These are phyloP conservation scores for Aldabrachelys gigantea DNA, from an alignment of 2,113 vertebrate genomes.

Conservation along the genomic window DNA sequence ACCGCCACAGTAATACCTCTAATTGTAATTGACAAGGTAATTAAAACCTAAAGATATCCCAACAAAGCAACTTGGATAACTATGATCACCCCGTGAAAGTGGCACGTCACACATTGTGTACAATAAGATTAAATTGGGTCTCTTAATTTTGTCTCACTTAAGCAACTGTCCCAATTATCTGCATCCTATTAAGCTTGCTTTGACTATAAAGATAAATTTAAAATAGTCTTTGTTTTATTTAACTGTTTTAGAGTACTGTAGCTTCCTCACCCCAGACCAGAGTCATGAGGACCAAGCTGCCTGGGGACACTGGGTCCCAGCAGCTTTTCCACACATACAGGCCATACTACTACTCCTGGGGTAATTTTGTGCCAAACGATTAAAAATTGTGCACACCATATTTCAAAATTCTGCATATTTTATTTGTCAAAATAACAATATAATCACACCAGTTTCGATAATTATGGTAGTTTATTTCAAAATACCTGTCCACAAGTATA, in stretches of 20 bases:
- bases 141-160: slow-evolving; percentile 34
- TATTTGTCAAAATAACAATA: too few species aligned
- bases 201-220: slow-evolving; percentile 49
- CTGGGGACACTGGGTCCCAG: not conserved
- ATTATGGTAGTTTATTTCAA: too few species aligned
- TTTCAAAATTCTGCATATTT: too few species aligned
- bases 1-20: slow-evolving; percentile 44
- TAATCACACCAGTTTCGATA: too few species aligned
- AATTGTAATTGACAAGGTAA: slow-evolving; percentile 68
- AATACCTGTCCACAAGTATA: too few species aligned
- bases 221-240: slow-evolving; percentile 34
- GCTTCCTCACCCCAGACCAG: not conserved
- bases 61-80: slow-evolving; percentile 25
- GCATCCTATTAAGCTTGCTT: slow-evolving; percentile 46
- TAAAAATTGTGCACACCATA: too few species aligned
- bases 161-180: slow-evolving; percentile 48
- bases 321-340: not conserved
- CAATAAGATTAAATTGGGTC: slow-evolving; percentile 50
- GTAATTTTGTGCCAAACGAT: not conserved
- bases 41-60: slow-evolving; percentile 50
- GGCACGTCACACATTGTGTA: slow-evolving; percentile 16
- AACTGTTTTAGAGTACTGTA: slow-evolving; percentile 7
- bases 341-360: not conserved
- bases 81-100: not conserved
- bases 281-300: not conserved